phyloP scores from a whole-genome alignment of 2,113 vertebrate genomes.

The Bos javanicus region DNA sequence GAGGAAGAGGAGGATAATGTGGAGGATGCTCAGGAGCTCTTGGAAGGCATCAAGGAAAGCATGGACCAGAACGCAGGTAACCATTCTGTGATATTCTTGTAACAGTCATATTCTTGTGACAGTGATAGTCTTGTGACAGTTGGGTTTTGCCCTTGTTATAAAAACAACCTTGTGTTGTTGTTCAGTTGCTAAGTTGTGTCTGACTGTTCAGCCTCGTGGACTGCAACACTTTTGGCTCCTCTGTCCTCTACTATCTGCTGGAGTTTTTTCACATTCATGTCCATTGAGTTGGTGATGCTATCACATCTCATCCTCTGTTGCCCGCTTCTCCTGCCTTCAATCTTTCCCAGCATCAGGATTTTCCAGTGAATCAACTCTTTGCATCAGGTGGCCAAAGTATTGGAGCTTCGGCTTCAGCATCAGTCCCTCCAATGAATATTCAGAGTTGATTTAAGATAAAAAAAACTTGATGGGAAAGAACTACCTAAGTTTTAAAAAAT shows the following conservation, averaged over 20 bases:
- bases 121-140: fast-evolving
- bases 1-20: constrained; percentile 69
- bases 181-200: not conserved
- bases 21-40: constrained; percentile 80
- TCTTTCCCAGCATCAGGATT: not conserved
- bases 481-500: not conserved
- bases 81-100: fast-evolving
- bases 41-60: constrained; percentile 84
- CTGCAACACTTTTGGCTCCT: not conserved
- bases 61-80: constrained; percentile 86
- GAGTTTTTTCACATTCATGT: not conserved
- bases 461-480: not conserved
- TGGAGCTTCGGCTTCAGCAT: not conserved
- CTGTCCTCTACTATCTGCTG: not conserved
- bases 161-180: not conserved
- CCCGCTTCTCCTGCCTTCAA: not conserved
- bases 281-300: not conserved
- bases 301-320: not conserved
- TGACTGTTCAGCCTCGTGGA: not conserved
- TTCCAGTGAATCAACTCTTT: not conserved
- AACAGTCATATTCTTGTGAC: fast-evolving
- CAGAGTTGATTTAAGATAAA: not conserved
- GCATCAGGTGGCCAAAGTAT: not conserved
- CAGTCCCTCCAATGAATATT: not conserved
- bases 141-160: not conserved